phyloP scores from a whole-genome alignment of 1,140 invertebrate genomes.

The Papilio polyxenes region DNA sequence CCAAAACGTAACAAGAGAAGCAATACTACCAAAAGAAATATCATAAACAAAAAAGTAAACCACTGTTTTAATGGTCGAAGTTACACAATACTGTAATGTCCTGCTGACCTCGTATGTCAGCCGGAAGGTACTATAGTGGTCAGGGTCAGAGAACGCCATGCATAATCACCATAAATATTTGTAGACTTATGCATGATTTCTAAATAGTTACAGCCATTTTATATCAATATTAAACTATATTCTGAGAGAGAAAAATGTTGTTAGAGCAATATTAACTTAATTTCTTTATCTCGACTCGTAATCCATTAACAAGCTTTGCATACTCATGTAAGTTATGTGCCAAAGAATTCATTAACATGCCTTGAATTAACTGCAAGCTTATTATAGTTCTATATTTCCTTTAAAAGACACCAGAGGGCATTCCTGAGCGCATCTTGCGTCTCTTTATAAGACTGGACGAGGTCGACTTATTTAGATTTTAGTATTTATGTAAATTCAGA shows the following conservation, averaged over 20 bases:
- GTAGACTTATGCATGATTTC: not conserved
- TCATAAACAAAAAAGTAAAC: not conserved
- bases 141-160: constrained; percentile 7
- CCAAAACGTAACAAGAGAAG: too few relatives aligned
- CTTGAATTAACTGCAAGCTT: not conserved
- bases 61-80: not conserved
- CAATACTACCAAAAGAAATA: not conserved
- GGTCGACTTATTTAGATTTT: not conserved
- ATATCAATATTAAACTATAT: not conserved
- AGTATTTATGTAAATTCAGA: not conserved
- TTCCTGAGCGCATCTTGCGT: not conserved
- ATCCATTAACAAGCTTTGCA: not conserved
- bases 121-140: constrained; percentile 1
- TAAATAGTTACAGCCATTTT: not conserved
- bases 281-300: not conserved
- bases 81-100: constrained; percentile 13
- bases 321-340: not conserved
- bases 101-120: not conserved
- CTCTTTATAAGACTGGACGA: not conserved
- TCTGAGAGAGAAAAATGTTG: not conserved
- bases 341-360: constrained; percentile 15
- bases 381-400: constrained; percentile 17
- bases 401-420: not conserved
- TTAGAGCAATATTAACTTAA: not conserved
- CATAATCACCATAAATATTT: not conserved